Evolutionary conservation across 2,888 invertebrate species (phyloP).

Genomic region (Isotomurus palustris): DNA sequence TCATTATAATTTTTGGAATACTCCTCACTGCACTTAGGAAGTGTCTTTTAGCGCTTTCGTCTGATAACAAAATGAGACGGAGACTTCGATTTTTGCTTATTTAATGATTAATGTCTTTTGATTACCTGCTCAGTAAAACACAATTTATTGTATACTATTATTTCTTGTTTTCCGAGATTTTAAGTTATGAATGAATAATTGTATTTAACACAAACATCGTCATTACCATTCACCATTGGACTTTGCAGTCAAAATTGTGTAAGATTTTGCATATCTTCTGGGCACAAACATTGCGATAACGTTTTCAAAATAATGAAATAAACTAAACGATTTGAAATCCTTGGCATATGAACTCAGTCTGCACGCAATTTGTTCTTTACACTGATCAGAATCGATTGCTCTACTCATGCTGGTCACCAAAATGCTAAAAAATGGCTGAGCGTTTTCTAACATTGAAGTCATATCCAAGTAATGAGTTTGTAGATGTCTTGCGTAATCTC

Average conservation of each 20-base stretch:
- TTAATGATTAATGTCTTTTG: too few relatives aligned
- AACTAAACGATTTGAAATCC: not conserved
- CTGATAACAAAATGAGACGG: conserved; percentile 1
- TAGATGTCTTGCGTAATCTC: not conserved
- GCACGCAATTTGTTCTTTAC: conserved; percentile 5
- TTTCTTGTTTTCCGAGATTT: too few relatives aligned
- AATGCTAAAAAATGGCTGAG: not conserved
- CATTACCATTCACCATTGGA: too few relatives aligned
- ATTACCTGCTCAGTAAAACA: too few relatives aligned
- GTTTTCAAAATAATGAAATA: not conserved
- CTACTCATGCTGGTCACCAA: not conserved
- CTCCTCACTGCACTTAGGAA: conserved; percentile 21
- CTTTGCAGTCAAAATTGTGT: too few relatives aligned
- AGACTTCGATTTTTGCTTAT: conserved; percentile 9
- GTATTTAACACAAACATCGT: too few relatives aligned
- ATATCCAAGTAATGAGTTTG: not conserved
- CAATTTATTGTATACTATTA: too few relatives aligned
- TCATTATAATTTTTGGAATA: conserved; percentile 15
- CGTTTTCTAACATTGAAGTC: not conserved
- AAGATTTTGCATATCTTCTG: too few relatives aligned
- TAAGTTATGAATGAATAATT: too few relatives aligned
- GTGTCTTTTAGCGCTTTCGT: conserved; percentile 9
- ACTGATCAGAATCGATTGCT: not conserved
- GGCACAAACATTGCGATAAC: not conserved
- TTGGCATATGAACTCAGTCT: not conserved